Conservation (phyloP, 2,888 invertebrate species). For the Drosophila demipolita region DNA sequence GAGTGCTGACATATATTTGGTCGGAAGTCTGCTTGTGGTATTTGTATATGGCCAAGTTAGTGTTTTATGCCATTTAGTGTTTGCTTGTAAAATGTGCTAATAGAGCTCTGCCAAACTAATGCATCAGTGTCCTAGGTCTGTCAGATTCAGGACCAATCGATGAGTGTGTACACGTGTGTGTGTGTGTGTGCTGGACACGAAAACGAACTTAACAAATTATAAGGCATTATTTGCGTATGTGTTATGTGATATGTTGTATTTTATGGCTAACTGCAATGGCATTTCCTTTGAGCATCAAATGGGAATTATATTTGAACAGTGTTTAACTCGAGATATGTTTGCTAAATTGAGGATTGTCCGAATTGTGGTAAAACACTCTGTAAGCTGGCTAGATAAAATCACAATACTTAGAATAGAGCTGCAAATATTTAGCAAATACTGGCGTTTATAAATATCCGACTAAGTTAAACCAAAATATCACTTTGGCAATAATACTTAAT, state of each 20-base stretch:
- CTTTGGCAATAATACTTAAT: not conserved
- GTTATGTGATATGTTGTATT: slow-evolving; percentile 24
- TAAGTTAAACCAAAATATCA: not conserved
- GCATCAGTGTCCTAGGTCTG: slow-evolving; percentile 35
- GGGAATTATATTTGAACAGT: not conserved
- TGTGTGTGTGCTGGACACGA: slow-evolving; percentile 41
- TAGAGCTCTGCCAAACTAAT: slow-evolving; percentile 49
- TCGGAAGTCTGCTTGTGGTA: slow-evolving; percentile 68
- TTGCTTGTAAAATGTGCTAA: slow-evolving; percentile 75
- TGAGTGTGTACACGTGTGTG: not conserved
- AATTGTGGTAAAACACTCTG: not conserved
- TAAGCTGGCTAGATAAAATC: not conserved
- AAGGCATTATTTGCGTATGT: slow-evolving; percentile 53
- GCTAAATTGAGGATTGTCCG: not conserved
- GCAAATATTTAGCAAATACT: not conserved
- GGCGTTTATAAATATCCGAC: not conserved
- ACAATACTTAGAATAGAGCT: not conserved
- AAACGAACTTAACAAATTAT: slow-evolving; percentile 67
- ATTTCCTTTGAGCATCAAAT: slow-evolving; percentile 21
- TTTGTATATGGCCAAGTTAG: slow-evolving; percentile 55
- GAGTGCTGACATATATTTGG: slow-evolving; percentile 50
- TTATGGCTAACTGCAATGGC: slow-evolving; percentile 19
- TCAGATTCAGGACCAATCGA: slow-evolving; percentile 7
- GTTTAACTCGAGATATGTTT: not conserved
- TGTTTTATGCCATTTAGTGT: slow-evolving; percentile 58